Conservation (phyloP, 2,113 vertebrate species). For the Crotalus viridis region DNA sequence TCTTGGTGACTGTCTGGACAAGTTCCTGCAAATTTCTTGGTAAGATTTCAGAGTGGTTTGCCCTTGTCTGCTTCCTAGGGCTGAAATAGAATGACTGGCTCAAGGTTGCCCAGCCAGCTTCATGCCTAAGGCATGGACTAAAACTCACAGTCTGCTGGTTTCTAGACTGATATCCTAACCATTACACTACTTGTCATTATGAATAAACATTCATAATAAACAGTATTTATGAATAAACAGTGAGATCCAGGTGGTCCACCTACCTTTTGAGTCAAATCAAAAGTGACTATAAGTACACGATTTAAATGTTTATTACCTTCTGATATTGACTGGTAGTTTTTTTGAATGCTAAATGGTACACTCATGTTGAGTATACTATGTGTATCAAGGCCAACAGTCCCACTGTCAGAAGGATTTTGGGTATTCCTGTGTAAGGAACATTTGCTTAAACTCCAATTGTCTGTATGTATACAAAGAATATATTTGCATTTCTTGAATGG, state of each 20-base stretch:
- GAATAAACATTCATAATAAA: neutral
- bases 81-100: neutral
- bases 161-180: neutral
- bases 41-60: neutral
- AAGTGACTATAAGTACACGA: neutral
- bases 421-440: neutral
- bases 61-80: neutral
- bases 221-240: neutral
- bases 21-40: neutral
- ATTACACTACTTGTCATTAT: neutral
- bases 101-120: neutral
- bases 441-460: neutral
- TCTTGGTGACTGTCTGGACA: neutral
- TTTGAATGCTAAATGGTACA: neutral
- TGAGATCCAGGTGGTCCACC: neutral
- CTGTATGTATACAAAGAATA: neutral
- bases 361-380: too few relatives aligned
- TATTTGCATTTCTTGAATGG: neutral
- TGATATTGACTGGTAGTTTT: neutral
- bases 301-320: neutral
- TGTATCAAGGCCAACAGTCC: too few relatives aligned
- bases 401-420: neutral
- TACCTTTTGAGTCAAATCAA: neutral
- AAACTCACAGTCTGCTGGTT: neutral
- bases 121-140: neutral